phyloP scores from a whole-genome alignment of 2,888 invertebrate genomes.

The Xestia ashworthii region DNA sequence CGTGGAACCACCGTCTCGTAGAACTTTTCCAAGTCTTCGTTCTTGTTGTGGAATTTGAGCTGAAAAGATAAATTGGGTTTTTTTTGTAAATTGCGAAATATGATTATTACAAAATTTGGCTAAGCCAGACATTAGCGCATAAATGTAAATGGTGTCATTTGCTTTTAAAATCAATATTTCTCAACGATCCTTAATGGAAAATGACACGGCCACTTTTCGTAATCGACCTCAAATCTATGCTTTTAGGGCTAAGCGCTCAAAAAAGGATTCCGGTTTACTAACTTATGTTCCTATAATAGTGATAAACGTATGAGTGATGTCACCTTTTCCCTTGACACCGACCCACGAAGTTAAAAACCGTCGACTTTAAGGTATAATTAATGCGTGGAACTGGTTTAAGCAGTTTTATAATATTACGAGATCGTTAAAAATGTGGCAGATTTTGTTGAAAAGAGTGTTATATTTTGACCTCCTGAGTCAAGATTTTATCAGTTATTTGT shows the following conservation, averaged over 20 bases:
- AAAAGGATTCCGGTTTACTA: neutral
- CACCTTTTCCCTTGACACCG: slow-evolving; percentile 26
- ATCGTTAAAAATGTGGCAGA: slow-evolving; percentile 2
- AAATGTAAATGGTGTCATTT: neutral
- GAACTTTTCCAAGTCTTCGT: slow-evolving; percentile 89
- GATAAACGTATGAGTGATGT: neutral
- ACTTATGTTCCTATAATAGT: neutral
- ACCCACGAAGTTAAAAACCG: slow-evolving; percentile 5
- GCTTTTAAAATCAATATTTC: neutral
- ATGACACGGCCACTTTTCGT: slow-evolving; percentile 1
- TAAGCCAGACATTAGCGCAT: neutral
- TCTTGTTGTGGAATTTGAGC: slow-evolving; percentile 91
- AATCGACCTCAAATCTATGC: slow-evolving; percentile 14
- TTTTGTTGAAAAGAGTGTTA: neutral
- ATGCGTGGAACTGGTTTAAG: slow-evolving; percentile 29
- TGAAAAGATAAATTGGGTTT: slow-evolving; percentile 73
- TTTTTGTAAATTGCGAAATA: slow-evolving; percentile 5
- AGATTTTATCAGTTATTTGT: neutral
- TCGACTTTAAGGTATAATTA: slow-evolving; percentile 13
- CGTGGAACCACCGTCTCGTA: slow-evolving; percentile 90
- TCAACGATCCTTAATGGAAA: neutral
- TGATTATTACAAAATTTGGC: neutral
- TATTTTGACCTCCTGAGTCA: neutral
- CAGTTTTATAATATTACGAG: slow-evolving; percentile 3
- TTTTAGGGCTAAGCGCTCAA: neutral